A percentile compares a stretch with the other conserved stretches of the same genome.
Evolutionary conservation across 2,113 vertebrate species (phyloP).

Genomic region (Silurus asotus): DNA sequence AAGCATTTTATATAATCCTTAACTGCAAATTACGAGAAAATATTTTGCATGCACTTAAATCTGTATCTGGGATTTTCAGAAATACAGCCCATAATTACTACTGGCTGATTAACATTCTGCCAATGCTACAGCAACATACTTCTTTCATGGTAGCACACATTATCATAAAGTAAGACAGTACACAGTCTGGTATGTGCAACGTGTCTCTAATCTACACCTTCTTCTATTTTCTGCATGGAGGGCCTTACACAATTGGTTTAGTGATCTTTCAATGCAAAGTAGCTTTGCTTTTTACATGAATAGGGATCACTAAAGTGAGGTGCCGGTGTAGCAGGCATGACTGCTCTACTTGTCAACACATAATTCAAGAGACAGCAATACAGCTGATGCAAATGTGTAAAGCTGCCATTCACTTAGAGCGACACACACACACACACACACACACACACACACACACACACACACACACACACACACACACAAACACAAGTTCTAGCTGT

Average conservation of each 20-base stretch:
- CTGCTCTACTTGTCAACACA: conserved; percentile 33
- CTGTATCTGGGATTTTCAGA: not conserved
- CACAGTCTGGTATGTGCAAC: conserved; percentile 57
- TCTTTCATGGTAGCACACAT: conserved; percentile 8
- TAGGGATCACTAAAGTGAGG: conserved; percentile 56
- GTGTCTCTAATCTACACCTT: conserved; percentile 65
- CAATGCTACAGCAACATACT: conserved; percentile 19
- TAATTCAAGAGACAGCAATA: conserved; percentile 40
- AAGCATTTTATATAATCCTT: not conserved
- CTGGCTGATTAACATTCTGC: conserved; percentile 6
- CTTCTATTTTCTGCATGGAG: conserved; percentile 72
- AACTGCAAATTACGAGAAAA: not conserved
- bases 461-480: not conserved
- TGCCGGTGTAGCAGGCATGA: conserved; percentile 55
- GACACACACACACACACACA: not conserved
- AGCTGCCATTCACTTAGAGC: conserved; percentile 19
- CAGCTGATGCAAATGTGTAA: conserved; percentile 58
- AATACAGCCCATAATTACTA: not conserved
- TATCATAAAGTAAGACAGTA: conserved; percentile 65
- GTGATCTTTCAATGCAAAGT: conserved; percentile 69
- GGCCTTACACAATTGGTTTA: conserved; percentile 71
- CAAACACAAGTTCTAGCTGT: not conserved
- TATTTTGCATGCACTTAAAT: not conserved
- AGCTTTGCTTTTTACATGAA: conserved; percentile 61
- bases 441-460: not conserved